Percentiles rank a stretch among this genome's conserved stretches.
Conservation (phyloP, 2,113 vertebrate genomes). For the Bombycilla garrulus region DNA sequence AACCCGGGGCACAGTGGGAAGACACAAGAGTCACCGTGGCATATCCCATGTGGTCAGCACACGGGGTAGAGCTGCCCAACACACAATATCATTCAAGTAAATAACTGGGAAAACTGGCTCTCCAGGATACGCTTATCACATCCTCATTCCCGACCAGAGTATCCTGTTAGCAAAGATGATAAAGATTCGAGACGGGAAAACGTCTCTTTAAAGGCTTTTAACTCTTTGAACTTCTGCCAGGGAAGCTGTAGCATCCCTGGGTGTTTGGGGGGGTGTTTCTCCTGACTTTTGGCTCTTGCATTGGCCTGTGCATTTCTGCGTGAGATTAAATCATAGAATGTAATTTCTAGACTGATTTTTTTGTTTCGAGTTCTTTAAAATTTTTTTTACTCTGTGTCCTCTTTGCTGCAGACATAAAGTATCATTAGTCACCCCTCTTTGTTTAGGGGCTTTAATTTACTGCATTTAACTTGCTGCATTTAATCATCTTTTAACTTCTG, state of each 20-base stretch:
- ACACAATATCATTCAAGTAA: accelerated
- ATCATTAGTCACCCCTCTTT: accelerated
- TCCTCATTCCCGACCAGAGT: background rate
- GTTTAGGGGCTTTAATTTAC: background rate
- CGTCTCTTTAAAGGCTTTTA: background rate
- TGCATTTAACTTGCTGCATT: background rate
- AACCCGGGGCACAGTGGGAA: accelerated
- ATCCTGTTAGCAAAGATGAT: background rate
- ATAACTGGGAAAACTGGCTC: background rate
- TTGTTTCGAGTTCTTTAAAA: accelerated
- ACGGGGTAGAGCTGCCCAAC: background rate
- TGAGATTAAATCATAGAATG: background rate
- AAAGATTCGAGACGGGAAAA: background rate
- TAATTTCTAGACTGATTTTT: background rate
- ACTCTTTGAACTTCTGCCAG: background rate
- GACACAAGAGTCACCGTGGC: accelerated
- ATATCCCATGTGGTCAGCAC: accelerated
- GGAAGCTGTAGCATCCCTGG: background rate
- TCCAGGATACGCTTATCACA: background rate
- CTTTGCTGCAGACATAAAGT: background rate
- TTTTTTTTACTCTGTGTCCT: background rate
- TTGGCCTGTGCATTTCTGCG: background rate
- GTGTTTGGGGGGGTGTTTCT: background rate
- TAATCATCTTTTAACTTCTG: background rate
- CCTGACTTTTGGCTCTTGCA: accelerated